Base-by-base conservation (phyloP, 2,797 vertebrate species). In the Pangasius krempfi region DNA sequence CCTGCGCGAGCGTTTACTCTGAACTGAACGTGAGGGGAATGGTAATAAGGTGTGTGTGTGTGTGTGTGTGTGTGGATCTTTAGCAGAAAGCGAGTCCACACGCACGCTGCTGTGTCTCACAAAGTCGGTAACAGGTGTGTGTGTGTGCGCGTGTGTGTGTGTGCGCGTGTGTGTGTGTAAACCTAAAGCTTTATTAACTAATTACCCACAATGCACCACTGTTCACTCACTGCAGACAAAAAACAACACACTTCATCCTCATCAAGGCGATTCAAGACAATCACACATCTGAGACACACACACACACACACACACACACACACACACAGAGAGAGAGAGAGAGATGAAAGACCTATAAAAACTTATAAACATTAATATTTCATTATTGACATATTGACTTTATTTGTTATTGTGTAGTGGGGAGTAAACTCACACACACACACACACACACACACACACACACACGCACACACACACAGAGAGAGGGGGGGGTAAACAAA, bases 91-190 rank as follows among this genome's bases (percentile, higher is more conserved):
- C 78, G 9, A 22, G 9, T 80, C 30, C 78, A 33, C 52, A 78
- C 2, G 47, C 47, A 33, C 33, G 33, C 33, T n/a, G 47, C 75
- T 78, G 13, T 30, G 6, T 78, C 12, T 7, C 47, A 60, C 25
- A 14, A 81, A 60, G 9, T 81, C 79, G 22, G 79, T 60, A 81
- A 81, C 79, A 81, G 79, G 79, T 81, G 79, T 81, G 56, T 78
- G 75, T 78, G n/a, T n/a, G n/a, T n/a, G n/a, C n/a, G n/a, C n/a
- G n/a, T n/a, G 70, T 73, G 70, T 73, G 70, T 22, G 70, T 44
- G 37, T 73, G 75, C 54, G 75, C 30, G 75, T 52, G 75, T 30
- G 73, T 52, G 47, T 30, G 47, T 52, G 27, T 7, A 14, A 18
- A 20, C 1, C 76, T 54, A 78, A 78, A 52, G 47, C 75, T 52